phyloP scores from a whole-genome alignment of 2,113 vertebrate species.

The Promerops cafer region DNA sequence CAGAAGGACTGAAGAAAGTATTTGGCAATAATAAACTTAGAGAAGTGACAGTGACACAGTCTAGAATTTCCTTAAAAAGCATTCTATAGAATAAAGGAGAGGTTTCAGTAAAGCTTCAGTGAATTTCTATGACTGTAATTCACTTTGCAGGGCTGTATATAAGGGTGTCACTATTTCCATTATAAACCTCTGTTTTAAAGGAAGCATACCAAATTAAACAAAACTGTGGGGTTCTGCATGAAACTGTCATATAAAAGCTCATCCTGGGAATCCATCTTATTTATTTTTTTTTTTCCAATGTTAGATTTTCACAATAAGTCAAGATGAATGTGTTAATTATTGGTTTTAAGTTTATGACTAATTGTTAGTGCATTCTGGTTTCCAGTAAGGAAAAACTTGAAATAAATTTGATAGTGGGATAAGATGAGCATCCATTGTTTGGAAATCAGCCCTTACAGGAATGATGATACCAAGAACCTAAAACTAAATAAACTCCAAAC shows the following conservation, averaged over 20 bases:
- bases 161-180: background rate
- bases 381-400: background rate
- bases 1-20: background rate
- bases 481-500: background rate
- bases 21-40: background rate
- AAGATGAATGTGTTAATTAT: background rate
- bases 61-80: background rate
- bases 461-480: background rate
- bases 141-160: background rate
- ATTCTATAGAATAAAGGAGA: background rate
- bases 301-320: background rate
- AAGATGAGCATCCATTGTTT: background rate
- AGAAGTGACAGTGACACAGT: background rate
- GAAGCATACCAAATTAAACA: background rate
- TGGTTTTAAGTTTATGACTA: background rate
- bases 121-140: background rate
- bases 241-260: background rate
- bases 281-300: accelerated
- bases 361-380: background rate
- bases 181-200: background rate
- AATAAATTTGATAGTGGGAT: background rate
- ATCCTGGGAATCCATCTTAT: background rate
- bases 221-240: background rate
- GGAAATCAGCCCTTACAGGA: background rate
- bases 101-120: background rate